Conservation (phyloP, 1,140 invertebrate species). For the Cardiocondyla obscurior region DNA sequence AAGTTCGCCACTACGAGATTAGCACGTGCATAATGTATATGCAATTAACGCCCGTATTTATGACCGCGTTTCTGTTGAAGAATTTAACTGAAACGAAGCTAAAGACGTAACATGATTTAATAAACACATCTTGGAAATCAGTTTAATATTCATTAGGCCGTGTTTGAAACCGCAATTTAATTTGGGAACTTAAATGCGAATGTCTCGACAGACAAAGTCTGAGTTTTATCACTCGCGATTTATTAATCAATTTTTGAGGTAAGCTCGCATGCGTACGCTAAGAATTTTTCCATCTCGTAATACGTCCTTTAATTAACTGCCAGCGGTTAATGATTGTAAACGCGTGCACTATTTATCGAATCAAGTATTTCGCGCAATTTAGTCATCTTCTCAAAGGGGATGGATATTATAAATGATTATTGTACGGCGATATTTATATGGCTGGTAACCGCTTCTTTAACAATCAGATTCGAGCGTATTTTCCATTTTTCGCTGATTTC, state of each 20-base stretch:
- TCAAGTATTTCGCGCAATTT: not conserved
- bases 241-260: not conserved
- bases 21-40: conserved; percentile 19
- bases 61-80: not conserved
- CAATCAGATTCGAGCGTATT: not conserved
- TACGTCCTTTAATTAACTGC: not conserved
- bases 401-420: conserved; percentile 5
- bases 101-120: not conserved
- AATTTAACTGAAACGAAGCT: not conserved
- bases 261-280: not conserved
- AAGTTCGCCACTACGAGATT: conserved; percentile 21
- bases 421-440: not conserved
- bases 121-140: not conserved
- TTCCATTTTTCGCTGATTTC: conserved; percentile 1
- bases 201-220: not conserved
- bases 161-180: not conserved
- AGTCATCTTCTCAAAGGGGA: not conserved
- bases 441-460: not conserved
- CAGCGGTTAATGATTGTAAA: conserved; percentile 1
- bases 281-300: not conserved
- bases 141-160: not conserved
- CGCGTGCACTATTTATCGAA: not conserved
- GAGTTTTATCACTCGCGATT: not conserved
- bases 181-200: not conserved
- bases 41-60: conserved; percentile 15